Conservation (phyloP, 2,888 invertebrate species). For the Oscheius onirici region DNA sequence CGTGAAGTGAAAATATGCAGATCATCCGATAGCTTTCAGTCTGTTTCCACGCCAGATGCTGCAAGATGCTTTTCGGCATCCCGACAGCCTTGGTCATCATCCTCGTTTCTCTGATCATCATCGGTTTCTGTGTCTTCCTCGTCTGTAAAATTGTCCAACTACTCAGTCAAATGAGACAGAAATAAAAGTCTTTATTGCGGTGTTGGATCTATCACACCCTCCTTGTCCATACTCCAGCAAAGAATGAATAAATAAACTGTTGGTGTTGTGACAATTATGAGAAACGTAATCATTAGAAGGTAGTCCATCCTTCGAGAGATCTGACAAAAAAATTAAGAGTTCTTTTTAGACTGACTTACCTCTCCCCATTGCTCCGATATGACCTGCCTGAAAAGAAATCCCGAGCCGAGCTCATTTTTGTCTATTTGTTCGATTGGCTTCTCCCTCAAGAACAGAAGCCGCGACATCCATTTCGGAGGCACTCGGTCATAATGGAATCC, state of each 20-base stretch:
- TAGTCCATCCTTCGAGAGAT: slow-evolving; percentile 57
- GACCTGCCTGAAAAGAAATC: slow-evolving; percentile 21
- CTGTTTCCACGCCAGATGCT: too few relatives aligned
- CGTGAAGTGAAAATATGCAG: too few relatives aligned
- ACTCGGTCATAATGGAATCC: slow-evolving; percentile 48
- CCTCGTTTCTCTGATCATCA: background rate
- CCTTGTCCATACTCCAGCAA: slow-evolving; percentile 33
- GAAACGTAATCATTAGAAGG: slow-evolving; percentile 46
- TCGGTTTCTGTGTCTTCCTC: slow-evolving; percentile 1
- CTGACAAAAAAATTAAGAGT: slow-evolving; percentile 29
- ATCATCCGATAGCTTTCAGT: too few relatives aligned
- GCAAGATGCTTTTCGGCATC: background rate
- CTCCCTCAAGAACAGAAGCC: slow-evolving; percentile 32
- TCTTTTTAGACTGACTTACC: slow-evolving; percentile 22
- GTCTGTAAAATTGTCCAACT: slow-evolving; percentile 12
- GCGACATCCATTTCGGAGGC: slow-evolving; percentile 48
- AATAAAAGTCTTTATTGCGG: slow-evolving; percentile 15
- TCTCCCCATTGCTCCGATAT: slow-evolving; percentile 53
- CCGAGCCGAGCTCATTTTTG: slow-evolving; percentile 11
- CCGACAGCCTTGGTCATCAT: background rate
- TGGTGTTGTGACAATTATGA: slow-evolving; percentile 52
- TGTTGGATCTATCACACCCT: background rate
- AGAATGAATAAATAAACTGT: slow-evolving; percentile 52
- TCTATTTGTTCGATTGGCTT: slow-evolving; percentile 26
- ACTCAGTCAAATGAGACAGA: background rate